These are phyloP conservation scores for Loris lydekkerianus DNA, from an alignment of 2,797 vertebrate genomes.

Conservation along the genomic window DNA sequence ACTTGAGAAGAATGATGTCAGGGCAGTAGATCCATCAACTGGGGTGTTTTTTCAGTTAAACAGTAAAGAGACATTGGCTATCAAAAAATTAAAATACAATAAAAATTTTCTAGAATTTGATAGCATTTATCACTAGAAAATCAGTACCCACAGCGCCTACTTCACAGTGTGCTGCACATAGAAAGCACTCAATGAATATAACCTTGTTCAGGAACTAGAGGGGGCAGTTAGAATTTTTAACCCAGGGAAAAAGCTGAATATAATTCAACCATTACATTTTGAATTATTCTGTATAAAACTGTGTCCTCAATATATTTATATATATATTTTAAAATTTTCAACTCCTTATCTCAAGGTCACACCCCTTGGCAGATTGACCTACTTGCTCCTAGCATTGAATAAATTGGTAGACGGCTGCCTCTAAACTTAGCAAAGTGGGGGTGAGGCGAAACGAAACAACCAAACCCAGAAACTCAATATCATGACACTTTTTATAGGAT, in stretches of 20 bases:
- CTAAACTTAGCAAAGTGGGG: neutral
- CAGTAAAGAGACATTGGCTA: neutral
- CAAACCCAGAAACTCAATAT: neutral
- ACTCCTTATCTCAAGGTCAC: neutral
- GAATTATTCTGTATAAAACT: conserved; percentile 1
- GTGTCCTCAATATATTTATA: neutral
- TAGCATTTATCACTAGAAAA: conserved; percentile 66
- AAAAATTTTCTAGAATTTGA: neutral
- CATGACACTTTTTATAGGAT: neutral
- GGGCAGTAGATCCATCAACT: neutral
- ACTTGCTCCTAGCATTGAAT: neutral
- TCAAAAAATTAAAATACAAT: neutral
- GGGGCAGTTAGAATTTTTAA: conserved; percentile 29
- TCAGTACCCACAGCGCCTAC: conserved; percentile 38
- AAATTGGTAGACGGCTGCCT: neutral
- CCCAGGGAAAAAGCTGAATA: conserved; percentile 7
- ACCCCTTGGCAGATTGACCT: neutral
- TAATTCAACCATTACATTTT: conserved; percentile 44
- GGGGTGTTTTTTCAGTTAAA: neutral
- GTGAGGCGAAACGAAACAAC: neutral
- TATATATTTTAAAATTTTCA: neutral
- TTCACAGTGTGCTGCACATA: conserved; percentile 45
- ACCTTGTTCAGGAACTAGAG: neutral
- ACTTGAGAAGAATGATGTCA: neutral
- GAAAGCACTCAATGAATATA: conserved; percentile 33